Conservation (phyloP, 1,140 invertebrate genomes). For the Steinernema feltiae region DNA sequence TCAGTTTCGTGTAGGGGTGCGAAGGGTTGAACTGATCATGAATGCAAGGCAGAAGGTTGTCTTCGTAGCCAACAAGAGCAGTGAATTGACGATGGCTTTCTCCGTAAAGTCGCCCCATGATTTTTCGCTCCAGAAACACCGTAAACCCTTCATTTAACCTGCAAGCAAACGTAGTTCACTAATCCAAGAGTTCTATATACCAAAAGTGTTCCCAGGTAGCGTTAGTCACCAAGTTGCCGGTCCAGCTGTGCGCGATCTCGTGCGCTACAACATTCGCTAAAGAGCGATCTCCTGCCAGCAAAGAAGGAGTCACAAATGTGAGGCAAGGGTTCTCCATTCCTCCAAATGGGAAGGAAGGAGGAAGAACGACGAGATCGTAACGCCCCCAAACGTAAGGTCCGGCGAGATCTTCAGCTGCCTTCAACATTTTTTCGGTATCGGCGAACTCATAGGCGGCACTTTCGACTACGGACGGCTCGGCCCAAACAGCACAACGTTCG, state of each 20-base stretch:
- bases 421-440: constrained; percentile 74
- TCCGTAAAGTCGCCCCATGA: constrained; percentile 67
- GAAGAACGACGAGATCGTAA: constrained; percentile 83
- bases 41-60: constrained; percentile 53
- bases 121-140: constrained; percentile 81
- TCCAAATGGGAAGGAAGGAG: constrained; percentile 86
- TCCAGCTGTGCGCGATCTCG: constrained; percentile 93
- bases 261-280: constrained; percentile 81
- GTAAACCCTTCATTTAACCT: constrained; percentile 90
- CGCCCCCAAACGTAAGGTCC: constrained; percentile 61
- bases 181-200: constrained; percentile 59
- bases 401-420: constrained; percentile 69
- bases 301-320: constrained; percentile 84
- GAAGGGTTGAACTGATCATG: constrained; percentile 60
- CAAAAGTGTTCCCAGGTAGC: constrained; percentile 88
- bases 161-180: constrained; percentile 19
- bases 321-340: constrained; percentile 96
- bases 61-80: constrained; percentile 70
- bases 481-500: constrained; percentile 75
- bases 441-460: constrained; percentile 63
- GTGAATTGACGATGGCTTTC: constrained; percentile 70
- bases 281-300: constrained; percentile 65
- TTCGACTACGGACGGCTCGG: constrained; percentile 77
- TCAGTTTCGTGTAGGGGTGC: constrained; percentile 68
- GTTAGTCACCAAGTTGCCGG: constrained; percentile 88